Base-by-base conservation (phyloP, 2,888 invertebrate genomes). In the Toxonevra muliebris region DNA sequence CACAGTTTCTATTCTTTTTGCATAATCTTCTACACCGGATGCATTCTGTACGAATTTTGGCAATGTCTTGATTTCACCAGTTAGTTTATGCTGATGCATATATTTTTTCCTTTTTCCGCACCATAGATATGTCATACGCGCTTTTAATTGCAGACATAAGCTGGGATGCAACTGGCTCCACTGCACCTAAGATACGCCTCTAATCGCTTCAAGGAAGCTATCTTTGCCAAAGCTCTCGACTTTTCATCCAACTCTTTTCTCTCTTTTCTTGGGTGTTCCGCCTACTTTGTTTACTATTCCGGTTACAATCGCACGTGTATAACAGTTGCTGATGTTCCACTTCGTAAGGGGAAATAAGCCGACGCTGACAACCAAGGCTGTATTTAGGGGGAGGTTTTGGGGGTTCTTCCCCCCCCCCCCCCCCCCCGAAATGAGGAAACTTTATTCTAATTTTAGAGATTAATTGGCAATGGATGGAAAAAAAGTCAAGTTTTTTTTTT, bases 351-450 rank as follows among this genome's bases (percentile, higher is more conserved):
- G 54, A 9, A 15, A 15, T 8, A 58, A 40, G 7, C 17, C 40
- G 19, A 11, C 48, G 57, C 65, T 69, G n/a, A 50, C 52, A 41
- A 62, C n/a, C n/a, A n/a, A n/a, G n/a, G n/a, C n/a, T n/a, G n/a
- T n/a, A n/a, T n/a, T n/a, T n/a, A n/a, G n/a, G n/a, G n/a, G n/a
- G n/a, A n/a, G n/a, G n/a, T n/a, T n/a, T n/a, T n/a, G n/a, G n/a
- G n/a, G n/a, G n/a, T n/a, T n/a, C n/a, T n/a, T n/a, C n/a, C n/a
- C n/a, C n/a, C n/a, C n/a, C n/a, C n/a, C n/a, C n/a, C n/a, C n/a
- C n/a, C n/a, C n/a, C n/a, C n/a, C n/a, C n/a, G n/a, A n/a, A n/a
- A n/a, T n/a, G n/a, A n/a, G n/a, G n/a, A n/a, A n/a, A n/a, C n/a
- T n/a, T n/a, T n/a, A n/a, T n/a, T n/a, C n/a, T n/a, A n/a, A n/a